Evolutionary conservation across 2,888 invertebrate genomes (phyloP).

Genomic region (Bursaphelenchus okinawaensis): DNA sequence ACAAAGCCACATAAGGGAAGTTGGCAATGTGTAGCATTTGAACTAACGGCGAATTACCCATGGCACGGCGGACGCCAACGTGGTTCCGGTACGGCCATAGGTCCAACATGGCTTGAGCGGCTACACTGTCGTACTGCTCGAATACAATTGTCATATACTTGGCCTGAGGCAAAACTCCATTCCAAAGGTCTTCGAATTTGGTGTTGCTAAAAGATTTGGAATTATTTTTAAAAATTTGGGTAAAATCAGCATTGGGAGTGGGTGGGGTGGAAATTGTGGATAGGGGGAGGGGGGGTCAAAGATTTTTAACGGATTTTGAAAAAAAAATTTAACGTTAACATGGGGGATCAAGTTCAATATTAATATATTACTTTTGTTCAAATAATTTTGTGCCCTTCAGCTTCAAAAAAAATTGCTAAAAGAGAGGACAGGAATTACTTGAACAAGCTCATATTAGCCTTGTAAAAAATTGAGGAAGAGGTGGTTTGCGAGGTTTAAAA

Average conservation of each 20-base stretch:
- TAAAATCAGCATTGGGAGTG: neutral
- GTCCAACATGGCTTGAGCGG: conserved; percentile 48
- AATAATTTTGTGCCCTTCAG: too few species aligned
- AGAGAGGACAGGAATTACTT: neutral
- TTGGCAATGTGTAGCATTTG: conserved; percentile 39
- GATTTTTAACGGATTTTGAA: too few species aligned
- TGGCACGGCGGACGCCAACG: conserved; percentile 46
- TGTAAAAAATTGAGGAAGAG: too few species aligned
- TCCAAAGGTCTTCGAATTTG: conserved; percentile 53
- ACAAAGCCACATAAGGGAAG: conserved; percentile 53
- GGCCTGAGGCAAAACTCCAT: conserved; percentile 32
- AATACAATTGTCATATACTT: conserved; percentile 39
- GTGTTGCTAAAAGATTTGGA: conserved; percentile 27
- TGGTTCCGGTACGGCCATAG: conserved; percentile 36
- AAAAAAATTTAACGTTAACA: too few species aligned
- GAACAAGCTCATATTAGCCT: too few species aligned
- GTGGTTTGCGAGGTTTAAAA: neutral
- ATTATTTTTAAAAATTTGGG: conserved; percentile 1
- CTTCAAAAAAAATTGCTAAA: too few species aligned
- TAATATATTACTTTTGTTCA: too few species aligned
- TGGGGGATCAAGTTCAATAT: too few species aligned
- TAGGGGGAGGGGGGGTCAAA: neutral
- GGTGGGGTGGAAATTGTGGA: neutral
- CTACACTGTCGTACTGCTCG: conserved; percentile 48
- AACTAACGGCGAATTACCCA: conserved; percentile 48